Conservation (phyloP, 2,888 invertebrate species). For the Agonopterix subpropinquella region DNA sequence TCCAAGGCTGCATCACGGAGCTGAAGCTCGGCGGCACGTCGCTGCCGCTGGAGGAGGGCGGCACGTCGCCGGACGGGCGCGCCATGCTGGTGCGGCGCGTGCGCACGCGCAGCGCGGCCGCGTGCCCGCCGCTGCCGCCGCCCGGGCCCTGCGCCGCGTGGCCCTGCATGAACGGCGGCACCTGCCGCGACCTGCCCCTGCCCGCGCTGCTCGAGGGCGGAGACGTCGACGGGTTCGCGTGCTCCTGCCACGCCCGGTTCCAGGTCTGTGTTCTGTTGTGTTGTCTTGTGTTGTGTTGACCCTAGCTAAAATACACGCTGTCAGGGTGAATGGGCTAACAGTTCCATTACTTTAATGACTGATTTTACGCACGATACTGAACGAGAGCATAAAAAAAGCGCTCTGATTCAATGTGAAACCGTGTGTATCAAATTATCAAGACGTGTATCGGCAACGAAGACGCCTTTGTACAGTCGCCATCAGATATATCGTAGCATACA, state of each 20-base stretch:
- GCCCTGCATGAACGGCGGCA: slow-evolving; percentile 70
- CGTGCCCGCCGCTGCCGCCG: slow-evolving; percentile 45
- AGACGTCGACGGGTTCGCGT: slow-evolving; percentile 79
- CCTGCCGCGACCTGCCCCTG: slow-evolving; percentile 69
- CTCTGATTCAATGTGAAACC: too few species aligned
- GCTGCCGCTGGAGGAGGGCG: slow-evolving; percentile 80
- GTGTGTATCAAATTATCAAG: too few species aligned
- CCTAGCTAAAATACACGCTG: too few species aligned
- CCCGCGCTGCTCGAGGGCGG: slow-evolving; percentile 29
- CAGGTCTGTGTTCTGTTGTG: slow-evolving; percentile 9
- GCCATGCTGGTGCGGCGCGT: slow-evolving; percentile 48
- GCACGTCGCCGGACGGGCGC: slow-evolving; percentile 45
- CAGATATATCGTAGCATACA: too few species aligned
- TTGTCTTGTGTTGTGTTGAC: too few species aligned
- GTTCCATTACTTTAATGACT: too few species aligned
- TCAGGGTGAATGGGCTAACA: too few species aligned
- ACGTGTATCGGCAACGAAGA: too few species aligned
- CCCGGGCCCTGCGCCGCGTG: slow-evolving; percentile 53
- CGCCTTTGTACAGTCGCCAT: too few species aligned
- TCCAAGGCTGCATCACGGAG: slow-evolving; percentile 94
- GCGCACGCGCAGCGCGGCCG: slow-evolving; percentile 37
- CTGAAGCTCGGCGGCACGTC: slow-evolving; percentile 84
- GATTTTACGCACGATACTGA: too few species aligned
- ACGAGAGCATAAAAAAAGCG: too few species aligned
- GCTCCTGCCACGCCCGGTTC: slow-evolving; percentile 86